Evolutionary conservation across 2,888 invertebrate species (phyloP).

Genomic region (Mamestra brassicae): DNA sequence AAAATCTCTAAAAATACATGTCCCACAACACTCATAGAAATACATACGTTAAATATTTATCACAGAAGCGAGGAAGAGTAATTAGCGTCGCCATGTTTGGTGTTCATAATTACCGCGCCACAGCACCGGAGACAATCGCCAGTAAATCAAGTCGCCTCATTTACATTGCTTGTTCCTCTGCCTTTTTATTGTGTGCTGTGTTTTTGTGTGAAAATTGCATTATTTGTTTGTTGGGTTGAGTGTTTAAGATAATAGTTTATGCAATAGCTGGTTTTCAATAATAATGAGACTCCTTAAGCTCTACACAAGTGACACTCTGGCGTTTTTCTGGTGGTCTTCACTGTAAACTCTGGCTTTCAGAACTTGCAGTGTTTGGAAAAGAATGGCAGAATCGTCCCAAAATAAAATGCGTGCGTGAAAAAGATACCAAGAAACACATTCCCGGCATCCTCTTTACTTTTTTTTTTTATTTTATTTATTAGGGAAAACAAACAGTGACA

Average conservation of each 20-base stretch:
- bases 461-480: too few species aligned
- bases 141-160: conserved; percentile 64
- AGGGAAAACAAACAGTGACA: too few species aligned
- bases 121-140: conserved; percentile 58
- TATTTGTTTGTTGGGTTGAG: conserved; percentile 4
- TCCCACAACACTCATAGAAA: conserved; percentile 36
- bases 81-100: conserved; percentile 60
- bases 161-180: conserved; percentile 53
- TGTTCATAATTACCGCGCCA: conserved; percentile 42
- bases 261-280: neutral
- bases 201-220: conserved; percentile 32
- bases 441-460: too few species aligned
- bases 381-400: too few species aligned
- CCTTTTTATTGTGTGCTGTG: conserved; percentile 41
- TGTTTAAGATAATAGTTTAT: neutral
- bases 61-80: conserved; percentile 38
- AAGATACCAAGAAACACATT: too few species aligned
- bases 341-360: too few species aligned
- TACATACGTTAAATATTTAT: conserved; percentile 61
- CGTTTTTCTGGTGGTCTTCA: too few species aligned
- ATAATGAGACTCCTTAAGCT: too few species aligned
- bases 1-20: conserved; percentile 44
- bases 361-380: too few species aligned
- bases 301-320: too few species aligned
- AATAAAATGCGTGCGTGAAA: too few species aligned